phyloP scores from a whole-genome alignment of 2,113 vertebrate species.

The Microtus oregoni region DNA sequence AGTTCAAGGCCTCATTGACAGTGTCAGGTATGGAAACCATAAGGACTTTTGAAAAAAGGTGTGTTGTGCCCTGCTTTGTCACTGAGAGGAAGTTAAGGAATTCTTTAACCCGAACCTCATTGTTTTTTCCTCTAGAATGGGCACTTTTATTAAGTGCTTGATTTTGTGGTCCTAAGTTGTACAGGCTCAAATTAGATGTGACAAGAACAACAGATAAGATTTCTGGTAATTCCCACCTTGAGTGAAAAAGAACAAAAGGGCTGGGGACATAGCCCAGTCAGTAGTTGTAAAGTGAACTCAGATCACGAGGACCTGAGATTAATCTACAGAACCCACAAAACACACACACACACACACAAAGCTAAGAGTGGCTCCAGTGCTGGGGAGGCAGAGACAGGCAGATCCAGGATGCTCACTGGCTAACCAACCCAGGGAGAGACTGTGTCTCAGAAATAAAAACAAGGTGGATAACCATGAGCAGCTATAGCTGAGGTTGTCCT shows the following conservation, averaged over 20 bases:
- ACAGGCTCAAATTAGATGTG: background rate
- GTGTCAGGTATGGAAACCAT: background rate
- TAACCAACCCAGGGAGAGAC: background rate
- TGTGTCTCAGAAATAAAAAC: background rate
- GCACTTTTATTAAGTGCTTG: background rate
- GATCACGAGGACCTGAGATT: background rate
- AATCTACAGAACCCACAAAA: background rate
- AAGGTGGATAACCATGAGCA: background rate
- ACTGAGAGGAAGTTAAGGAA: background rate
- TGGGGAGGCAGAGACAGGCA: background rate
- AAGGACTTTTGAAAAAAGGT: background rate
- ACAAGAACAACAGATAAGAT: background rate
- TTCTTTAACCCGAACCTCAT: background rate
- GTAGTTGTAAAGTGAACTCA: background rate
- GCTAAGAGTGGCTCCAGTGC: background rate
- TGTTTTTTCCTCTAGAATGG: constrained; percentile 5
- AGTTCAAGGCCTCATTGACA: background rate
- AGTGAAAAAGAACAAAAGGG: background rate
- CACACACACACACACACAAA: background rate
- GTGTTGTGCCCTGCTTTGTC: background rate
- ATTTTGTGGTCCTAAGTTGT: background rate
- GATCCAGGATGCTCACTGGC: background rate
- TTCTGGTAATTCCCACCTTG: background rate
- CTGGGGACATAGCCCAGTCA: background rate
- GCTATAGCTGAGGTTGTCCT: background rate